Percentiles rank a stretch among this genome's conserved stretches.
Conservation (phyloP, 1,140 invertebrate genomes). For the Lepidurus arcticus region DNA sequence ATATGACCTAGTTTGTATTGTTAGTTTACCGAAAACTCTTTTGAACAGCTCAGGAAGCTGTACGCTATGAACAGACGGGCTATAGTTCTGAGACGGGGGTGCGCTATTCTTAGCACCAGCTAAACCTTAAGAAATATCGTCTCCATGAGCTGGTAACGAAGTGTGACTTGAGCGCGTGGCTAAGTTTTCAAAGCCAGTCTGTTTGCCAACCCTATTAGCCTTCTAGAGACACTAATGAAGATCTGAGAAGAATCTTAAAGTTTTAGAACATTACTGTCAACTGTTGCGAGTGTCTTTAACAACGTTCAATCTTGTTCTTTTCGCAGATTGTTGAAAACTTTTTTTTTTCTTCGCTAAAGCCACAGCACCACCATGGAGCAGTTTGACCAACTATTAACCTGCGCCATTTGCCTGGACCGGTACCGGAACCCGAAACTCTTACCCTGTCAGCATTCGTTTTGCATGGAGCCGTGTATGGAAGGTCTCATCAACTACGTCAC, state of each 20-base stretch:
- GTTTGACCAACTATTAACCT: conserved; percentile 95
- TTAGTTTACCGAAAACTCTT: conserved; percentile 3
- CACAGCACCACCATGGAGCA: conserved; percentile 70
- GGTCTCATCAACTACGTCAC: conserved; percentile 90
- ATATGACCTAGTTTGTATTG: neutral
- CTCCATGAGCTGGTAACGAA: conserved; percentile 9
- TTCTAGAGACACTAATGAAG: neutral
- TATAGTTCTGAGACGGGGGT: conserved; percentile 12
- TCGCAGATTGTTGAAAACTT: neutral
- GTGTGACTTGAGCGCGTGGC: neutral
- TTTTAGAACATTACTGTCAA: too few species aligned
- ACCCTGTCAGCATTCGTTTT: conserved; percentile 99
- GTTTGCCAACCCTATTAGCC: neutral
- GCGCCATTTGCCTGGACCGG: conserved; percentile 94
- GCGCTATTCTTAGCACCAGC: neutral
- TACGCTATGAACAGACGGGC: neutral
- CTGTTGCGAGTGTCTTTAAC: neutral
- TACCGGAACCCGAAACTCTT: conserved; percentile 94
- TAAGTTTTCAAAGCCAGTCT: neutral
- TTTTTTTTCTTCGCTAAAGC: neutral
- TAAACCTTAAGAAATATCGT: neutral
- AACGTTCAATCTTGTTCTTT: neutral
- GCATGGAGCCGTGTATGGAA: conserved; percentile 96
- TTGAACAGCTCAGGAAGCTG: neutral
- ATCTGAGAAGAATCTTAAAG: too few species aligned